Evolutionary conservation across 1,140 invertebrate genomes (phyloP).

Genomic region (Chironomus tepperi): DNA sequence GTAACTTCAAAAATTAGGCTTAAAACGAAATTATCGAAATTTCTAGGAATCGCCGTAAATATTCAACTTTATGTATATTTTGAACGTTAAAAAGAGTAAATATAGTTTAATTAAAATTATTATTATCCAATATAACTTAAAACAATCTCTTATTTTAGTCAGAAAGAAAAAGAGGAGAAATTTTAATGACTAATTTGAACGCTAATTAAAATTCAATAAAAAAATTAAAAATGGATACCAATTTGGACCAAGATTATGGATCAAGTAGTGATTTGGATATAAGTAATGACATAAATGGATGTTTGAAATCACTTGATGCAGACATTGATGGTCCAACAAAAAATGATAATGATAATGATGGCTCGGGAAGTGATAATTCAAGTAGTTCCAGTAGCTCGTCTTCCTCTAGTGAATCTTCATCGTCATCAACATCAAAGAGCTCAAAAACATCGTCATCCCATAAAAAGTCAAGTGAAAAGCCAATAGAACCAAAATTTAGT

Average conservation of each 20-base stretch:
- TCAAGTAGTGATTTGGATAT: constrained; percentile 6
- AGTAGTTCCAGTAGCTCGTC: constrained; percentile 4
- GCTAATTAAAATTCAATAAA: constrained; percentile 23
- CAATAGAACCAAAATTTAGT: not conserved
- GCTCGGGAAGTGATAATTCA: not conserved
- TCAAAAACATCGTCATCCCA: not conserved
- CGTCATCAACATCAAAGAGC: not conserved
- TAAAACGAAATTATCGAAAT: not conserved
- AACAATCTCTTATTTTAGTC: not conserved
- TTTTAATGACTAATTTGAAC: constrained; percentile 1
- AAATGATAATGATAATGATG: not conserved
- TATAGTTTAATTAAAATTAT: not conserved
- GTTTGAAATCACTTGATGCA: not conserved
- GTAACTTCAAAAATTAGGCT: not conserved
- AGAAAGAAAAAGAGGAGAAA: not conserved
- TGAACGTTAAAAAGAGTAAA: not conserved
- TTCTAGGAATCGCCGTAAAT: not conserved
- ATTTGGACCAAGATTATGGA: not conserved
- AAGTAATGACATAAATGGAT: constrained; percentile 16
- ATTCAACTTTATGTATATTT: not conserved
- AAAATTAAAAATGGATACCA: constrained; percentile 18
- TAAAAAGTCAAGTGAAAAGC: not conserved
- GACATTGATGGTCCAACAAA: constrained; percentile 3
- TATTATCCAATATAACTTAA: not conserved
- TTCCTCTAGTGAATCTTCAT: not conserved